Conservation (phyloP, 2,888 invertebrate genomes). For the Agriopis leucophaearia region DNA sequence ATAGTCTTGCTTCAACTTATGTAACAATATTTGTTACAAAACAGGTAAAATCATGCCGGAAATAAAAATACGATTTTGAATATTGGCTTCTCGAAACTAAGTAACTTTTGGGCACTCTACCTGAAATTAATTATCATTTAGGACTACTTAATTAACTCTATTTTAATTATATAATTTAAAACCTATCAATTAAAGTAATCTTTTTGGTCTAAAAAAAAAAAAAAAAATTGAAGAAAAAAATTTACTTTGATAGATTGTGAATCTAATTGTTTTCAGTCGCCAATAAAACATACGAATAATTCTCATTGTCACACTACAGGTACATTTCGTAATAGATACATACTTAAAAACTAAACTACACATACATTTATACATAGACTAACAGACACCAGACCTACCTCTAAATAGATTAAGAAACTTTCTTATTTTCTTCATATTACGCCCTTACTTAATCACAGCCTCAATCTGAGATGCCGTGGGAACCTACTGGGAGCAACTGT, state of each 20-base stretch:
- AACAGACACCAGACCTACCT: slow-evolving; percentile 33
- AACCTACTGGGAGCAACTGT: slow-evolving; percentile 47
- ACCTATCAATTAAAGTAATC: not conserved
- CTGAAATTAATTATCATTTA: too few relatives aligned
- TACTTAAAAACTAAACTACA: not conserved
- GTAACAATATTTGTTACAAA: too few relatives aligned
- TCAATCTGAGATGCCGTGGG: slow-evolving; percentile 59
- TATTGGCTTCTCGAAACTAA: not conserved
- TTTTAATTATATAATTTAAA: too few relatives aligned
- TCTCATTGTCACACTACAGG: too few relatives aligned
- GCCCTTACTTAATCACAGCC: slow-evolving; percentile 50
- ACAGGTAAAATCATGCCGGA: too few relatives aligned
- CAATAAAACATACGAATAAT: not conserved
- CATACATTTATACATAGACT: not conserved
- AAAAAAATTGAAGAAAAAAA: too few relatives aligned
- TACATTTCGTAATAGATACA: not conserved
- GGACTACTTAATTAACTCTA: too few relatives aligned
- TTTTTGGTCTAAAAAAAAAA: too few relatives aligned
- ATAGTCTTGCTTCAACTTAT: too few relatives aligned
- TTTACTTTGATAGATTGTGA: too few relatives aligned
- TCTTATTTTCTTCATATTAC: slow-evolving; percentile 37
- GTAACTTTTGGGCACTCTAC: not conserved
- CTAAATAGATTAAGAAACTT: slow-evolving; percentile 37
- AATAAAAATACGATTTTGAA: too few relatives aligned
- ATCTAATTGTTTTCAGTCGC: not conserved